A percentile compares a stretch with the other conserved stretches of the same genome.
Conservation (phyloP, 2,113 vertebrate species). For the Brachionichthys hirsutus region DNA sequence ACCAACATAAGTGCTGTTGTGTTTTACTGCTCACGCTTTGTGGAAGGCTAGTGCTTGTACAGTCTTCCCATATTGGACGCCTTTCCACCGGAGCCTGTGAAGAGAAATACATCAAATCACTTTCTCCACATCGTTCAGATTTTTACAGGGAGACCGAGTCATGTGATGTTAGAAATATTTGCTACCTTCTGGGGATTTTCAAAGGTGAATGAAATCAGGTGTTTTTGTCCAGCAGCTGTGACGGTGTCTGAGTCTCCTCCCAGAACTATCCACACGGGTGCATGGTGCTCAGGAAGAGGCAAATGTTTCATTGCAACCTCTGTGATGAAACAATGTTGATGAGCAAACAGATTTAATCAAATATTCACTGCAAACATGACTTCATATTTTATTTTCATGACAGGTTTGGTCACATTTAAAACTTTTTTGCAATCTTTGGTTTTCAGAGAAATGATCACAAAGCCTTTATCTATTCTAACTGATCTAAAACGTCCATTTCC, state of each 20-base stretch:
- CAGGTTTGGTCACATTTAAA: too few species aligned
- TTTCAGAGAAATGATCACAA: too few species aligned
- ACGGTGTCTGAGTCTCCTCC: background rate
- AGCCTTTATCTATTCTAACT: too few species aligned
- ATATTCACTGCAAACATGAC: too few species aligned
- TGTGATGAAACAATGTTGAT: conserved; percentile 8
- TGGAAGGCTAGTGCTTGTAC: rapidly evolving
- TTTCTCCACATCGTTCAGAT: rapidly evolving
- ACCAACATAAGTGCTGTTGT: background rate
- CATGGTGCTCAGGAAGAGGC: background rate
- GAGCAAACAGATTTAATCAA: too few species aligned
- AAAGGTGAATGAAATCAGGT: conserved; percentile 38
- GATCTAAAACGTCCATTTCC: too few species aligned
- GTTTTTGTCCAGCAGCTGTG: conserved; percentile 9
- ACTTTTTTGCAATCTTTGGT: too few species aligned
- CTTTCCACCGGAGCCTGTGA: conserved; percentile 20
- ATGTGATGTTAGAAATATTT: background rate
- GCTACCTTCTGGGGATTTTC: conserved; percentile 6
- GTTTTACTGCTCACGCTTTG: conserved; percentile 4
- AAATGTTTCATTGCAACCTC: conserved; percentile 3
- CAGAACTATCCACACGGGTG: conserved; percentile 29
- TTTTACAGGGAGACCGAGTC: too few species aligned
- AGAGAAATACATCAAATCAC: background rate
- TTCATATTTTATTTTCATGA: too few species aligned
- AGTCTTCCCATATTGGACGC: conserved; percentile 9